Conservation (phyloP, 2,888 invertebrate genomes). For the Volucella bombylans region DNA sequence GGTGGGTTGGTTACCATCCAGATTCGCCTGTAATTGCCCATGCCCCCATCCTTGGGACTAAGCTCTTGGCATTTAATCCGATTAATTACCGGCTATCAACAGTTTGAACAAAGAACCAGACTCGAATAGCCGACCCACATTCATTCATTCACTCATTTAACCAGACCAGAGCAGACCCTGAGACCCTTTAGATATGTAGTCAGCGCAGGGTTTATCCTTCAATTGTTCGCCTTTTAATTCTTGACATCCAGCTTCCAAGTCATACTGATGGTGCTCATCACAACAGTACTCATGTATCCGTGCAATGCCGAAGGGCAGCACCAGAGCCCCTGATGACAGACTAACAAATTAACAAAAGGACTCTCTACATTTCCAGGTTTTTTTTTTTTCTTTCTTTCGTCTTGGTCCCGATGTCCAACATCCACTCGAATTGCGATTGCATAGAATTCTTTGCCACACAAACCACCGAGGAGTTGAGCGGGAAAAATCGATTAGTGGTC, state of each 20-base stretch:
- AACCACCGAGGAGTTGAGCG: slow-evolving; percentile 49
- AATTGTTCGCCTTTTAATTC: slow-evolving; percentile 59
- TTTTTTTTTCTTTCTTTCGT: not conserved
- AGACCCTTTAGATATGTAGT: slow-evolving; percentile 17
- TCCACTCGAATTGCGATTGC: slow-evolving; percentile 59
- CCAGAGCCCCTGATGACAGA: slow-evolving; percentile 26
- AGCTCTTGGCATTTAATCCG: slow-evolving; percentile 53
- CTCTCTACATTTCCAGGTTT: not conserved
- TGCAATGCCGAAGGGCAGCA: no score
- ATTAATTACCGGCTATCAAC: slow-evolving; percentile 67
- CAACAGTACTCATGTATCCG: no score
- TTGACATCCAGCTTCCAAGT: slow-evolving; percentile 32
- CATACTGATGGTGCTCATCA: not conserved
- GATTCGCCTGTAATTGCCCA: no score
- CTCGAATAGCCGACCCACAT: slow-evolving; percentile 52
- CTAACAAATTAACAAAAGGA: slow-evolving; percentile 60
- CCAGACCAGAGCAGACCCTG: no score
- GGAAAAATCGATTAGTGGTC: slow-evolving; percentile 65
- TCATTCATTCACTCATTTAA: slow-evolving; percentile 27
- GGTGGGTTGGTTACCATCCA: no score
- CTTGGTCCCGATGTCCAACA: slow-evolving; percentile 4
- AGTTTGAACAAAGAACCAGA: slow-evolving; percentile 64
- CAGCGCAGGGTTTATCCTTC: slow-evolving; percentile 55
- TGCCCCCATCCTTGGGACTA: no score
- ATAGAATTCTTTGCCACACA: slow-evolving; percentile 24